phyloP scores from a whole-genome alignment of 2,113 vertebrate genomes.

The Anguilla japonica region DNA sequence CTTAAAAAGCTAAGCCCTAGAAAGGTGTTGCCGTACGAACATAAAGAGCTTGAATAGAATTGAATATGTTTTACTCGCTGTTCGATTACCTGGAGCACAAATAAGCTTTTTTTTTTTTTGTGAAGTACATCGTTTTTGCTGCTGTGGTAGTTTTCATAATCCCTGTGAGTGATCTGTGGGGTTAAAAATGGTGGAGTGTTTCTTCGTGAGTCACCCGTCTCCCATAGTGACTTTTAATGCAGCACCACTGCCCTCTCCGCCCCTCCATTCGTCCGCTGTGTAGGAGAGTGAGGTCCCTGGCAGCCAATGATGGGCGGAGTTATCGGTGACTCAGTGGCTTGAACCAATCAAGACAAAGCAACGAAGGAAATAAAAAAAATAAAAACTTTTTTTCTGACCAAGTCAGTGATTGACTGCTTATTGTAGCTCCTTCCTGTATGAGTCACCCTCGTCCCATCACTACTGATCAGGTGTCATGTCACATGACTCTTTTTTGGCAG shows the following conservation, averaged over 20 bases:
- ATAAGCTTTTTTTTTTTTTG: not conserved
- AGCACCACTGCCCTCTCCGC: not conserved
- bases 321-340: too few relatives aligned
- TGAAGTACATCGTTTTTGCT: not conserved
- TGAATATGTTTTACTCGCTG: not conserved
- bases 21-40: not conserved
- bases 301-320: too few relatives aligned
- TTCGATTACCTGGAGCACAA: not conserved
- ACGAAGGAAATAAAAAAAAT: too few relatives aligned
- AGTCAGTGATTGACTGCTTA: too few relatives aligned
- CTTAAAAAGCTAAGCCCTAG: not conserved
- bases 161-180: not conserved
- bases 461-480: not conserved
- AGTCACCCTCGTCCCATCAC: too few relatives aligned
- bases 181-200: not conserved
- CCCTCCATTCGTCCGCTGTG: not conserved
- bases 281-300: too few relatives aligned
- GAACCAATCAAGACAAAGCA: too few relatives aligned
- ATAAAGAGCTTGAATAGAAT: not conserved
- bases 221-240: not conserved
- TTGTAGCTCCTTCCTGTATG: too few relatives aligned
- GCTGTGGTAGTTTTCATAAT: not conserved
- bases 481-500: too few relatives aligned
- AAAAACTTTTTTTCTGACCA: too few relatives aligned
- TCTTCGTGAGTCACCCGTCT: not conserved